A percentile compares a stretch with the other conserved stretches of the same genome.
Conservation (phyloP, 2,113 vertebrate species). For the Phrynosoma platyrhinos region DNA sequence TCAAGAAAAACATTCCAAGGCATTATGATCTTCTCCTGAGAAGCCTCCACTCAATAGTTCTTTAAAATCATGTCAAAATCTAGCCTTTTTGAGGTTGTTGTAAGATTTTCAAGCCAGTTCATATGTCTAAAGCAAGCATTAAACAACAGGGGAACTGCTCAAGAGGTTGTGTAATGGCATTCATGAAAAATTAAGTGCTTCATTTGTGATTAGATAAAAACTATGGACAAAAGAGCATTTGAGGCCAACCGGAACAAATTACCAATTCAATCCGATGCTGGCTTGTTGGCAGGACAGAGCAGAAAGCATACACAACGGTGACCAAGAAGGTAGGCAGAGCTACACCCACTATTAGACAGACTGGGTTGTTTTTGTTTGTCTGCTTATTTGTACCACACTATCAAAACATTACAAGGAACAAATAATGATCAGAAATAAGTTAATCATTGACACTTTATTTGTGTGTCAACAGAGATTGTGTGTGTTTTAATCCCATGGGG, state of each 20-base stretch:
- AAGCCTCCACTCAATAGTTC: constrained; percentile 17
- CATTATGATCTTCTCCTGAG: constrained; percentile 15
- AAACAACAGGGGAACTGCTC: constrained; percentile 52
- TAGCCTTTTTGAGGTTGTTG: constrained; percentile 37
- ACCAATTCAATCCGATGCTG: constrained; percentile 52
- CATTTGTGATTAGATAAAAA: constrained; percentile 64
- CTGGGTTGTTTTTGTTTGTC: too few species aligned
- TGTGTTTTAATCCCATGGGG: neutral
- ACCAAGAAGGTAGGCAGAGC: constrained; percentile 1
- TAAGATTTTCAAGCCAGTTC: constrained; percentile 34
- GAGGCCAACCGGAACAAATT: constrained; percentile 61
- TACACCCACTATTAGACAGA: neutral
- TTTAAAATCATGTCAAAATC: constrained; percentile 14
- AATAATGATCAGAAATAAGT: neutral
- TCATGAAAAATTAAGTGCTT: constrained; percentile 67
- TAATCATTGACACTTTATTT: neutral
- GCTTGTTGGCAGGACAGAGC: neutral
- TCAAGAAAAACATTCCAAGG: constrained; percentile 32
- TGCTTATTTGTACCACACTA: neutral
- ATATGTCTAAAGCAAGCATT: constrained; percentile 62
- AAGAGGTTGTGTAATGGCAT: constrained; percentile 64
- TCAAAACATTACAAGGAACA: neutral
- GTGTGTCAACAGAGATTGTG: too few species aligned
- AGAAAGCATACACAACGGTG: neutral
- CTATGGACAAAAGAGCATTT: constrained; percentile 67